Conservation (phyloP, 92 coral and sea anemone genomes). For the Metridium senile region DNA sequence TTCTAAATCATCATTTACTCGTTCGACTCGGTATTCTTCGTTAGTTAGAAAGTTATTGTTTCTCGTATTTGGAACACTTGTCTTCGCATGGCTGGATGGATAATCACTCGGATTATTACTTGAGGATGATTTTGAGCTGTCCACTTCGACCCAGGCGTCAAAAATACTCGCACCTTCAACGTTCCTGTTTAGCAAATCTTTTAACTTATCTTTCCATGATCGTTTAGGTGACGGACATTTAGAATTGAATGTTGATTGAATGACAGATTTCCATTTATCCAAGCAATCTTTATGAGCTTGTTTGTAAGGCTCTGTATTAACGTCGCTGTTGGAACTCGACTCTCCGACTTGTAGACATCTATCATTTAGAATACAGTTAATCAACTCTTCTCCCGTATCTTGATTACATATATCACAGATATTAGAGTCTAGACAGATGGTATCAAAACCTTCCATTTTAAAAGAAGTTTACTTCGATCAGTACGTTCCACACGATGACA, state of each 20-base stretch:
- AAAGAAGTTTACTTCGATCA: background rate
- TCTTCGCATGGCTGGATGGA: slow-evolving; percentile 1
- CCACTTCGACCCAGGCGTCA: slow-evolving; percentile 57
- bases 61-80: background rate
- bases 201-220: slow-evolving; percentile 77
- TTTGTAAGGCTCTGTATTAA: slow-evolving; percentile 34
- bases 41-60: slow-evolving; percentile 33
- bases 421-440: slow-evolving; percentile 77
- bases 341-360: slow-evolving; percentile 58
- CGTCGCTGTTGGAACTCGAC: slow-evolving; percentile 3
- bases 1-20: slow-evolving; percentile 23
- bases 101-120: background rate
- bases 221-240: slow-evolving; percentile 62
- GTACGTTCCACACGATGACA: background rate
- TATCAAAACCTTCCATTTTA: slow-evolving; percentile 77
- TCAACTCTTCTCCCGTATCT: slow-evolving; percentile 86
- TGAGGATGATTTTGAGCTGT: slow-evolving; percentile 6
- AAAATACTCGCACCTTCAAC: slow-evolving; percentile 30
- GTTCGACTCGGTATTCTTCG: slow-evolving; percentile 72
- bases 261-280: slow-evolving; percentile 77
- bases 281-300: slow-evolving; percentile 78
- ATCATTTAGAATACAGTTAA: slow-evolving; percentile 77
- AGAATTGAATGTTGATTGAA: slow-evolving; percentile 61
- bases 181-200: slow-evolving; percentile 55
- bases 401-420: slow-evolving; percentile 86